phyloP scores from a whole-genome alignment of 1,140 invertebrate species.

The Neoseiulus cucumeris region DNA sequence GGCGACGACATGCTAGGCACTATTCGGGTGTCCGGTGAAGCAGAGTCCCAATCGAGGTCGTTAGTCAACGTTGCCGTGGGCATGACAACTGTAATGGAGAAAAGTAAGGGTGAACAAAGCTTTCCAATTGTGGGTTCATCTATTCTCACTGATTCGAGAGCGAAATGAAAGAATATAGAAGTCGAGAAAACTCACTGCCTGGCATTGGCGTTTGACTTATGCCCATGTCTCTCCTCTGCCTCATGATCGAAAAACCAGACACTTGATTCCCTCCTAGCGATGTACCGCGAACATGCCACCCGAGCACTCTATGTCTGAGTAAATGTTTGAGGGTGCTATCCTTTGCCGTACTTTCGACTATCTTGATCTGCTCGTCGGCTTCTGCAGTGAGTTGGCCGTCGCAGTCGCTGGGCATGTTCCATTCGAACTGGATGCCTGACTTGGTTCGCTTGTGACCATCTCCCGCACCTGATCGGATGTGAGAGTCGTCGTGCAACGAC shows the following conservation, averaged over 20 bases:
- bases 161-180: too few relatives aligned
- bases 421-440: slow-evolving; percentile 27
- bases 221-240: slow-evolving; percentile 9
- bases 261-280: slow-evolving; percentile 30
- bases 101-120: not conserved
- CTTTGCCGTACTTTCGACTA: slow-evolving; percentile 37
- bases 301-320: slow-evolving; percentile 39
- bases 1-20: slow-evolving; percentile 12
- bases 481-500: slow-evolving; percentile 17
- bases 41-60: slow-evolving; percentile 10
- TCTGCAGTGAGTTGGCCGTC: slow-evolving; percentile 38
- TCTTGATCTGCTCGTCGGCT: slow-evolving; percentile 32
- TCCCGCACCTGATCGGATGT: slow-evolving; percentile 14
- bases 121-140: too few relatives aligned
- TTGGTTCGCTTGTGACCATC: slow-evolving; percentile 16
- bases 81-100: not conserved
- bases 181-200: not conserved
- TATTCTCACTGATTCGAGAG: too few relatives aligned
- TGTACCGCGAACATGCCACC: slow-evolving; percentile 37
- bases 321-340: slow-evolving; percentile 41
- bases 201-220: slow-evolving; percentile 2
- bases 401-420: slow-evolving; percentile 40
- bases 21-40: slow-evolving; percentile 10
- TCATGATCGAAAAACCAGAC: slow-evolving; percentile 12
- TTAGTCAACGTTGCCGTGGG: slow-evolving; percentile 3